Conservation (phyloP, 2,113 vertebrate genomes). For the Hippopotamus amphibius region DNA sequence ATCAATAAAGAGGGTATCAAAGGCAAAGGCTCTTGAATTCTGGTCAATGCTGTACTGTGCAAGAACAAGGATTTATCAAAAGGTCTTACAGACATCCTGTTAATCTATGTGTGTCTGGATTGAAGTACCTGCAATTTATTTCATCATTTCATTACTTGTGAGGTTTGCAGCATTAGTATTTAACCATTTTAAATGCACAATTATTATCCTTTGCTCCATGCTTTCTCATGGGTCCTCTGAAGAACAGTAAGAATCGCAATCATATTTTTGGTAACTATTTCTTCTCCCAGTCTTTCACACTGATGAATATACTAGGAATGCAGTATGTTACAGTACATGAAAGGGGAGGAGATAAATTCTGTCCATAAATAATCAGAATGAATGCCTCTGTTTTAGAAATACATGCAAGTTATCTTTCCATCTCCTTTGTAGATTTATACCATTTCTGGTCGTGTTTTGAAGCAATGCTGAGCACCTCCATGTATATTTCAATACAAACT, state of each 20-base stretch:
- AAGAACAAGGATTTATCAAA: conserved; percentile 83
- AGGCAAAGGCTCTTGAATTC: conserved; percentile 69
- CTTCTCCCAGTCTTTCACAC: background rate
- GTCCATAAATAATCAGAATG: conserved; percentile 8
- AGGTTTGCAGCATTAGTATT: conserved; percentile 83
- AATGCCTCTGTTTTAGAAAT: conserved; percentile 12
- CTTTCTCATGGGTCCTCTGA: conserved; percentile 72
- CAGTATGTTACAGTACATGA: background rate
- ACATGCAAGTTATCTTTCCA: background rate
- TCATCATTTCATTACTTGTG: conserved; percentile 81
- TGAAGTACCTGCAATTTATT: conserved; percentile 81
- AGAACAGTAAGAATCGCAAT: conserved; percentile 67
- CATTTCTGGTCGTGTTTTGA: background rate
- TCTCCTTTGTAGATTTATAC: background rate
- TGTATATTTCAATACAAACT: background rate
- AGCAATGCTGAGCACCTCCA: background rate
- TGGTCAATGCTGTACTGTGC: conserved; percentile 38
- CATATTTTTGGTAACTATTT: conserved; percentile 56
- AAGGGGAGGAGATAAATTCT: conserved; percentile 34
- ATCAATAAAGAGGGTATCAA: conserved; percentile 72
- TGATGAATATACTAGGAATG: conserved; percentile 7
- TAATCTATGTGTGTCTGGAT: conserved; percentile 84
- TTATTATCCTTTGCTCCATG: conserved; percentile 73
- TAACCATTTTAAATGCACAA: conserved; percentile 84
- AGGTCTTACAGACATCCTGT: conserved; percentile 78